Percentiles rank a stretch among this genome's conserved stretches.
phyloP scores from a whole-genome alignment of 2,888 invertebrate genomes.

The Plagodis pulveraria region DNA sequence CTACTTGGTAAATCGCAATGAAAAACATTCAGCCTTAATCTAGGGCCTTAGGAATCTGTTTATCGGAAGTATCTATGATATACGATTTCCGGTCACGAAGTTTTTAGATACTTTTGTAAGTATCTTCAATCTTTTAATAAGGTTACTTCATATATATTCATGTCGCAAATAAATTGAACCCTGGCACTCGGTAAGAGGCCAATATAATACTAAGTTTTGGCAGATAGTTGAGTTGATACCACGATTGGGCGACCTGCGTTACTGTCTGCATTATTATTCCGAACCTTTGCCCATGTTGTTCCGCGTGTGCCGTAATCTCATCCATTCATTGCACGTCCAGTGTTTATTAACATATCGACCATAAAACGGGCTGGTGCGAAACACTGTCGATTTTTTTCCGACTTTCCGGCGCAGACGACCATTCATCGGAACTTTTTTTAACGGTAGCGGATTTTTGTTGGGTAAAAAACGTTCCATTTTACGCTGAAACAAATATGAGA shows the following conservation, averaged over 20 bases:
- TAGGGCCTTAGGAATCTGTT: no score
- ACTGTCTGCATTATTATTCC: slow-evolving; percentile 19
- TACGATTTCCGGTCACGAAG: no score
- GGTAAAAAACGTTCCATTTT: slow-evolving; percentile 43
- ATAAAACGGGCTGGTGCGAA: slow-evolving; percentile 70
- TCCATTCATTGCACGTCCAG: slow-evolving; percentile 72
- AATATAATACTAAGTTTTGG: no score
- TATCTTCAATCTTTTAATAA: no score
- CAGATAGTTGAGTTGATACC: no score
- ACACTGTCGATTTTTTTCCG: slow-evolving; percentile 68
- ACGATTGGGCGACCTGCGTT: slow-evolving; percentile 6
- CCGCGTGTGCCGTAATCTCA: slow-evolving; percentile 52
- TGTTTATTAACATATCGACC: slow-evolving; percentile 80
- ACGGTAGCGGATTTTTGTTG: slow-evolving; percentile 47
- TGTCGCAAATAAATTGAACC: no score
- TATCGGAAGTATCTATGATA: no score
- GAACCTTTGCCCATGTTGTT: slow-evolving; percentile 37
- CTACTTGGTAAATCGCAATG: no score
- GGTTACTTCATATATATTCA: no score
- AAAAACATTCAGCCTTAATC: no score
- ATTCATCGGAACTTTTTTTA: slow-evolving; percentile 62
- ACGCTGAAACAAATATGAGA: slow-evolving; percentile 6
- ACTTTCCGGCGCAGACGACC: slow-evolving; percentile 66
- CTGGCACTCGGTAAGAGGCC: no score
- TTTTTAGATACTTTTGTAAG: no score